Evolutionary conservation across 2,797 vertebrate species (phyloP).

Genomic region (Anguilla megastoma): DNA sequence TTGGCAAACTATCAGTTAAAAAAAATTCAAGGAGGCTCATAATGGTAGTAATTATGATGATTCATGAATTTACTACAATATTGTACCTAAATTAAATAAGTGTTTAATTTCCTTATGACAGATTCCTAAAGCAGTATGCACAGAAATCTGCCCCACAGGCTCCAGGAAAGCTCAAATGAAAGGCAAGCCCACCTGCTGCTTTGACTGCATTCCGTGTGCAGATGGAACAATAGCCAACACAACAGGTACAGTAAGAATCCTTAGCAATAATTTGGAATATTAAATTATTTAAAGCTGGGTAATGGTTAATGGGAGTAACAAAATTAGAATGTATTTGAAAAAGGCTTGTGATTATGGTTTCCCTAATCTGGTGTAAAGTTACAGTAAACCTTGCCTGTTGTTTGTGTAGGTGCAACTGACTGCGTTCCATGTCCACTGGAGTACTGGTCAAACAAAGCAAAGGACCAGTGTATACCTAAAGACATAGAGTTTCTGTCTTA

Average conservation of each 20-base stretch:
- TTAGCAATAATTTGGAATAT: background rate
- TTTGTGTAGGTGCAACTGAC: conserved; percentile 62
- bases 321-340: background rate
- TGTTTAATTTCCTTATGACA: conserved; percentile 37
- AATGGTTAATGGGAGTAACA: too few species aligned
- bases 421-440: conserved; percentile 66
- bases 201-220: conserved; percentile 71
- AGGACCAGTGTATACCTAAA: conserved; percentile 65
- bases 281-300: too few species aligned
- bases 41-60: too few species aligned
- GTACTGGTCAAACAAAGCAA: conserved; percentile 68
- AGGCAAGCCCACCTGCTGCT: conserved; percentile 67
- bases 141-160: conserved; percentile 61
- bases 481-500: conserved; percentile 68
- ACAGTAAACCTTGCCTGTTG: background rate
- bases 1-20: too few species aligned
- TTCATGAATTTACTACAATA: background rate
- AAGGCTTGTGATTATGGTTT: background rate
- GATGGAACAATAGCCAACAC: conserved; percentile 68
- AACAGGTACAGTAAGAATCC: conserved; percentile 58
- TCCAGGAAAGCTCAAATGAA: conserved; percentile 68
- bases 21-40: too few species aligned
- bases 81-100: background rate
- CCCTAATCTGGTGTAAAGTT: background rate
- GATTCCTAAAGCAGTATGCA: conserved; percentile 67